These are phyloP conservation scores for Aegithalos caudatus DNA, from an alignment of 2,113 vertebrate species.

Conservation along the genomic window DNA sequence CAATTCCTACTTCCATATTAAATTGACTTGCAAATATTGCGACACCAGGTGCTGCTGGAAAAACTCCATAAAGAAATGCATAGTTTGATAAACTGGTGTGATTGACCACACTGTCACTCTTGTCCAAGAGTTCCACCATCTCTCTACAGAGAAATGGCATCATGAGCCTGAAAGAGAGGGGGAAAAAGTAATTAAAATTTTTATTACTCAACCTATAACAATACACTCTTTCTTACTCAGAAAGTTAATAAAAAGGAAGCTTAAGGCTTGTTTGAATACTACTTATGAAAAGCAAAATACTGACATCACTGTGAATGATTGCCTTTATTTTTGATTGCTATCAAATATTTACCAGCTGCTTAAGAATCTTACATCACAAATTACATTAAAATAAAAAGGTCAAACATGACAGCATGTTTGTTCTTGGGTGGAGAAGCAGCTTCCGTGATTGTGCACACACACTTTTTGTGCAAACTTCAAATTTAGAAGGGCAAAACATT, in stretches of 20 bases:
- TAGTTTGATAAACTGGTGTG: conserved; percentile 95
- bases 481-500: background rate
- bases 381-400: background rate
- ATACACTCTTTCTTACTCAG: background rate
- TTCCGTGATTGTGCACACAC: background rate
- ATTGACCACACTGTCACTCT: conserved; percentile 75
- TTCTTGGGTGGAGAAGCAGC: background rate
- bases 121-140: conserved; percentile 92
- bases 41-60: conserved; percentile 94
- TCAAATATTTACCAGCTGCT: background rate
- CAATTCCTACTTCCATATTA: conserved; percentile 95
- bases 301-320: background rate
- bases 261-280: background rate
- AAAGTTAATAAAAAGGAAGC: background rate
- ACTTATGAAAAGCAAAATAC: background rate
- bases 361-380: background rate
- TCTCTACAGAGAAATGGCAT: conserved; percentile 93
- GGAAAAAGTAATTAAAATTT: background rate
- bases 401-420: background rate
- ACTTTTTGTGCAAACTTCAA: background rate
- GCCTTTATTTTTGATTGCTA: background rate
- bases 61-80: conserved; percentile 94
- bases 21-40: conserved; percentile 96
- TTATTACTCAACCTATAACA: background rate
- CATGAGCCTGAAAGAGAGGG: conserved; percentile 79